Conservation (phyloP, 2,113 vertebrate genomes). For the sheep (Ovis aries) region DNA sequence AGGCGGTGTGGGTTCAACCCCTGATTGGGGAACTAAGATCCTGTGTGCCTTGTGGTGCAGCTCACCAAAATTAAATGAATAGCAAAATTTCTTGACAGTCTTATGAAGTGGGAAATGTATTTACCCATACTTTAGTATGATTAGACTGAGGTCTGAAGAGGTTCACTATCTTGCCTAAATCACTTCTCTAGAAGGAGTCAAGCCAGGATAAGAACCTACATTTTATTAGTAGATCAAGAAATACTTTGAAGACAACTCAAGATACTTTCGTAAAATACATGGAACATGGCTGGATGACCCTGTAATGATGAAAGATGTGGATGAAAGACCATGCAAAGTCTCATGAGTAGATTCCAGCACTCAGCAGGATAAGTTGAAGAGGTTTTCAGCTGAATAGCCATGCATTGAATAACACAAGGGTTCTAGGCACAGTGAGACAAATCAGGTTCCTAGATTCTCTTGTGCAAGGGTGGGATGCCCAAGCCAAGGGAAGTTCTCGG, state of each 20-base stretch:
- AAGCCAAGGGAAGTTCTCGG: background rate
- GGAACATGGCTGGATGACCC: background rate
- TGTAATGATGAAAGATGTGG: background rate
- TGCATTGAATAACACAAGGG: background rate
- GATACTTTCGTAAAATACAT: background rate
- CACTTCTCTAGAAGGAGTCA: background rate
- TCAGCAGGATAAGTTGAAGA: background rate
- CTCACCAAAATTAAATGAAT: background rate
- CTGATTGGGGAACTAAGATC: background rate
- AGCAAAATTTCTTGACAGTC: background rate
- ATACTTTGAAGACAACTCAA: background rate
- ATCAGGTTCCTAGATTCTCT: background rate
- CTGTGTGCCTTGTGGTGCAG: background rate
- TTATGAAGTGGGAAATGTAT: background rate
- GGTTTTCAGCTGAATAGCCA: background rate
- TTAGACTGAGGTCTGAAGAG: background rate
- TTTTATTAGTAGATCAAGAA: background rate
- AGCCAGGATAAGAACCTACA: background rate
- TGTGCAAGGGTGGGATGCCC: background rate
- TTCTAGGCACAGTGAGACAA: background rate
- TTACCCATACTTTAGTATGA: background rate
- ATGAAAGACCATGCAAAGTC: background rate
- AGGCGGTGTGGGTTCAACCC: background rate
- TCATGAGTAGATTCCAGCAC: background rate
- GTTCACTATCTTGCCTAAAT: background rate